A percentile compares a stretch with the other conserved stretches of the same genome.
Evolutionary conservation across 2,888 invertebrate genomes (phyloP).

Genomic region (Gandaritis pyraliata): DNA sequence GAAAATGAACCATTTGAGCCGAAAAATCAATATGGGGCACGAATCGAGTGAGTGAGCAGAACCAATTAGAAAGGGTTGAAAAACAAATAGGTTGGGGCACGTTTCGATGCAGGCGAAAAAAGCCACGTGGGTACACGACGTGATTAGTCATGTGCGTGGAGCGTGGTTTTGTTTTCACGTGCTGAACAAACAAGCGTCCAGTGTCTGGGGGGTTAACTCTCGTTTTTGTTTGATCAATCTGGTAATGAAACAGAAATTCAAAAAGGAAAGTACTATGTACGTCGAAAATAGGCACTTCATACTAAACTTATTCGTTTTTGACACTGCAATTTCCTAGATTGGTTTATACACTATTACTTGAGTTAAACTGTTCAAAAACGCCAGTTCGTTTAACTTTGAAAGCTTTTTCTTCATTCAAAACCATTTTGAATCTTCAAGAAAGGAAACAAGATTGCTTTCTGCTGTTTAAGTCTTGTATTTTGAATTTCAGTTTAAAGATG

Average conservation of each 20-base stretch:
- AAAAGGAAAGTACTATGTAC: no score
- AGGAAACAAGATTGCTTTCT: constrained; percentile 11
- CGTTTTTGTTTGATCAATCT: no score
- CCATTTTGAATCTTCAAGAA: constrained; percentile 7
- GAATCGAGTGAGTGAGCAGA: constrained; percentile 1
- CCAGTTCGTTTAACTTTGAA: constrained; percentile 24
- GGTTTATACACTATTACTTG: constrained; percentile 19
- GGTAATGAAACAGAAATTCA: no score
- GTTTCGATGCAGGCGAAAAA: neutral
- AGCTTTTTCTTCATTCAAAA: constrained; percentile 7
- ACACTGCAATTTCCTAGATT: constrained; percentile 18
- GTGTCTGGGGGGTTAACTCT: no score
- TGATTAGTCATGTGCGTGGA: no score
- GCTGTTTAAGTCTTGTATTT: constrained; percentile 11
- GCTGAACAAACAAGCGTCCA: no score
- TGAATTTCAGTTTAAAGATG: constrained; percentile 23
- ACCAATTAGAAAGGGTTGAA: neutral
- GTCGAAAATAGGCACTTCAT: no score
- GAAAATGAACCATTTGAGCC: neutral
- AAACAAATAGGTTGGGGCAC: neutral
- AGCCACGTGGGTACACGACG: neutral
- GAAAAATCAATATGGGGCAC: constrained; percentile 1
- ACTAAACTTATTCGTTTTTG: constrained; percentile 9
- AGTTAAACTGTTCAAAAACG: constrained; percentile 15
- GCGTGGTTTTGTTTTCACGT: no score